Percentiles rank a stretch among this genome's conserved stretches.
Evolutionary conservation across 2,888 invertebrate species (phyloP).

Genomic region (Drosophila austrosaltans): DNA sequence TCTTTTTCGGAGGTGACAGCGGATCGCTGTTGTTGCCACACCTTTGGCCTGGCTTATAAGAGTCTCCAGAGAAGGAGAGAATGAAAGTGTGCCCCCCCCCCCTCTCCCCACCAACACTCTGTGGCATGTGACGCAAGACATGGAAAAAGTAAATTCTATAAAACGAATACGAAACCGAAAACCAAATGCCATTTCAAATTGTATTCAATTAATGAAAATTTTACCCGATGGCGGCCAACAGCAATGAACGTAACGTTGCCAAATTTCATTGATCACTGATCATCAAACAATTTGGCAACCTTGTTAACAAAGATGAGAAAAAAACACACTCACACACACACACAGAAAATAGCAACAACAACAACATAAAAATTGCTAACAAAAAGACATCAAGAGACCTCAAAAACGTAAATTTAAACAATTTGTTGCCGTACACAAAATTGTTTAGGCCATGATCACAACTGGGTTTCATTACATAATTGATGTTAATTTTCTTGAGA

Average conservation of each 20-base stretch:
- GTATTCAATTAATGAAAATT: constrained; percentile 49
- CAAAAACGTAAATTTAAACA: constrained; percentile 59
- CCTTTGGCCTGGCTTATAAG: constrained; percentile 18
- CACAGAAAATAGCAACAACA: constrained; percentile 30
- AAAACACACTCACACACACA: too few relatives aligned
- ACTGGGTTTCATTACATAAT: constrained; percentile 68
- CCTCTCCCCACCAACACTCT: too few relatives aligned
- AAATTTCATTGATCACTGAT: constrained; percentile 34
- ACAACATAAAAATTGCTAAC: constrained; percentile 10
- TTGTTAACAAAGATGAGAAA: constrained; percentile 26
- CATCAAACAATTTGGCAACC: constrained; percentile 18
- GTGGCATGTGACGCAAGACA: constrained; percentile 30
- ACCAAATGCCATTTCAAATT: background rate
- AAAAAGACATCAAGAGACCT: constrained; percentile 32
- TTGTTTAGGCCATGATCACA: constrained; percentile 40
- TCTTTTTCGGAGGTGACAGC: constrained; percentile 17
- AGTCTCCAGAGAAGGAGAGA: background rate
- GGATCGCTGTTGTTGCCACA: constrained; percentile 27
- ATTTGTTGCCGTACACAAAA: constrained; percentile 30
- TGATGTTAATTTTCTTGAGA: constrained; percentile 55
- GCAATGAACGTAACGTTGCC: constrained; percentile 22
- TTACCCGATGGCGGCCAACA: constrained; percentile 27
- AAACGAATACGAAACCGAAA: constrained; percentile 20
- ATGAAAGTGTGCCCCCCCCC: constrained; percentile 30
- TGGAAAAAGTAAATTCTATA: constrained; percentile 35